Evolutionary conservation across 2,113 vertebrate species (phyloP), one percentile per base, ranked within the genome.

Genomic region (Pipra filicauda): DNA sequence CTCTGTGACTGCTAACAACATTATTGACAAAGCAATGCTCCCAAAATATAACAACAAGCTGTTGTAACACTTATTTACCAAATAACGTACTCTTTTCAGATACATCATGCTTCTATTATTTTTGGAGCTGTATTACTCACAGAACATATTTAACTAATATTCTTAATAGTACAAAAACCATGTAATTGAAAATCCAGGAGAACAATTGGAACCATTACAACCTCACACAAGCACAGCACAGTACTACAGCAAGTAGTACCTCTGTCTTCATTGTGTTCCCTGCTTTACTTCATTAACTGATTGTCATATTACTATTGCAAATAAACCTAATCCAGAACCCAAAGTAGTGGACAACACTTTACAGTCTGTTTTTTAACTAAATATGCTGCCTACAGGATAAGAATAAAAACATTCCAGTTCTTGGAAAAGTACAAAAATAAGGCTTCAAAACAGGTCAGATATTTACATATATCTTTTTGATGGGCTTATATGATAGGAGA

Each of bases 391-490:
- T 92, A 75, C 12, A 44, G n/a, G 18, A 14, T 26, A 85, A 83
- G 92, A 88, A 93, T 80, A 85, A 96, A 91, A 96, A 52, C 30
- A 61, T 65, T 87, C 52, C 20, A 46, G 12, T 74, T 93, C 76
- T 59, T 91, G 84, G n/a, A 96, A 92, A 74, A 88, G 55, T 97
- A 74, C 93, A 92, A 96, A 97, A 93, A 93, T 55, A 54, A 94
- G 96, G 96, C 71, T 59, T 51, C 70, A 81, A 93, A 96, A 84
- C 82, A 74, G 64, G 90, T 89, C 93, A 95, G 92, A 96, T 98
- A 98, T 98, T 98, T 98, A 98, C 99, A 98, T 98, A 98, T 31
- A 98, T 99, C 98, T 99, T 94, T 97, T 97, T 97, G 96, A 97
- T 96, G 91, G 93, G 77, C 94, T 95, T 84, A 52, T 92, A 69